phyloP scores from a whole-genome alignment of 2,888 invertebrate species.

The Melieria crassipennis region DNA sequence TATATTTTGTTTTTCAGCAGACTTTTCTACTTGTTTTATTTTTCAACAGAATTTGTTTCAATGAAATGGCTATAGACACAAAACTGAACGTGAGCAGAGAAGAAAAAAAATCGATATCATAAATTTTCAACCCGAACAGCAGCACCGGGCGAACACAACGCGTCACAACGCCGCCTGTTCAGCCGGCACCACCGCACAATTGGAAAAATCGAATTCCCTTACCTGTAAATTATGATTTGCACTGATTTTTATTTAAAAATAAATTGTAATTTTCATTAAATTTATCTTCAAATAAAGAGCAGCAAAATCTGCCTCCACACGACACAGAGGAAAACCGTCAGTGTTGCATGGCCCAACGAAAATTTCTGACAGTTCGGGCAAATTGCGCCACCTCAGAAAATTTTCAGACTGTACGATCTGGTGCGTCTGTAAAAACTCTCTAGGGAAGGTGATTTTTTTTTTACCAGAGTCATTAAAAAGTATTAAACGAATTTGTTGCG shows the following conservation, averaged over 20 bases:
- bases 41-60: conserved; percentile 16
- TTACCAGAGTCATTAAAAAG: not conserved
- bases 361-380: not conserved
- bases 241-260: conserved; percentile 64
- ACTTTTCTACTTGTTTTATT: conserved; percentile 6
- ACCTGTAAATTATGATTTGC: conserved; percentile 54
- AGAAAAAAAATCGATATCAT: conserved; percentile 37
- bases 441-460: no score
- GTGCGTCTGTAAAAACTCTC: no score
- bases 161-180: not conserved
- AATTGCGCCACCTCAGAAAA: no score
- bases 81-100: conserved; percentile 31
- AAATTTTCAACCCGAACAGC: not conserved
- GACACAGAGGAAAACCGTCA: conserved; percentile 63
- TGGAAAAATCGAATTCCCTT: conserved; percentile 28
- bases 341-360: conserved; percentile 67
- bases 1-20: conserved; percentile 21
- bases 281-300: conserved; percentile 63
- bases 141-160: conserved; percentile 11
- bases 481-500: conserved; percentile 17
- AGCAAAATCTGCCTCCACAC: conserved; percentile 54
- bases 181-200: not conserved
- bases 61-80: conserved; percentile 33
- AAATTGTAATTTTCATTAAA: conserved; percentile 58
- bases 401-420: no score